Evolutionary conservation across 2,113 vertebrate genomes (phyloP).

Genomic region (Laterallus jamaicensis): DNA sequence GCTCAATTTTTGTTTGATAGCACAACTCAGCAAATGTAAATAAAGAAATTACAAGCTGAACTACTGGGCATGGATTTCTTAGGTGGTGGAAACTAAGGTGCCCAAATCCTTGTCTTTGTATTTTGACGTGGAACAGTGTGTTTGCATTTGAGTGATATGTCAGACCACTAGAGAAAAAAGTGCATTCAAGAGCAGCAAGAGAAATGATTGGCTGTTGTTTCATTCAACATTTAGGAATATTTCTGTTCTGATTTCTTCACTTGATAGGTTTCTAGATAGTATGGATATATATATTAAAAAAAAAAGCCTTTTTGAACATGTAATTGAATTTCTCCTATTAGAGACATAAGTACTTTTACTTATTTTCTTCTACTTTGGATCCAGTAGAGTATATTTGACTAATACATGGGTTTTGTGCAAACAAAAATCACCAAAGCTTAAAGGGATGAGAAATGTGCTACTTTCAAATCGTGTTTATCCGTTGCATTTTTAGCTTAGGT

Average conservation of each 20-base stretch:
- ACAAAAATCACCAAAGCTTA: not conserved
- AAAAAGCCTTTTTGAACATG: not conserved
- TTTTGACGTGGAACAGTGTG: not conserved
- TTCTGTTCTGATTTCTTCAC: not conserved
- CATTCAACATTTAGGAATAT: not conserved
- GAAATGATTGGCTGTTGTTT: not conserved
- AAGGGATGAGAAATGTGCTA: not conserved
- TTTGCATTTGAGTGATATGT: not conserved
- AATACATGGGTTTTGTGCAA: not conserved
- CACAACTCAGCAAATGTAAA: rapidly evolving
- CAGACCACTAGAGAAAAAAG: not conserved
- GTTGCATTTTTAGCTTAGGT: not conserved
- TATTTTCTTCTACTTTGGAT: not conserved
- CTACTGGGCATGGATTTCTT: not conserved
- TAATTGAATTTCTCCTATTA: not conserved
- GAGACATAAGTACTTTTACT: not conserved
- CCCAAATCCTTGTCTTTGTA: not conserved
- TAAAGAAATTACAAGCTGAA: not conserved
- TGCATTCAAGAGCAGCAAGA: not conserved
- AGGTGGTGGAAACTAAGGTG: not conserved
- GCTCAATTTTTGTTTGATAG: not conserved
- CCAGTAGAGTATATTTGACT: not conserved
- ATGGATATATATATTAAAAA: not conserved
- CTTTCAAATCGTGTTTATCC: conserved; percentile 18
- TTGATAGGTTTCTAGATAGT: not conserved